Evolutionary conservation across 1,140 invertebrate genomes (phyloP).

Genomic region (Popillia japonica): DNA sequence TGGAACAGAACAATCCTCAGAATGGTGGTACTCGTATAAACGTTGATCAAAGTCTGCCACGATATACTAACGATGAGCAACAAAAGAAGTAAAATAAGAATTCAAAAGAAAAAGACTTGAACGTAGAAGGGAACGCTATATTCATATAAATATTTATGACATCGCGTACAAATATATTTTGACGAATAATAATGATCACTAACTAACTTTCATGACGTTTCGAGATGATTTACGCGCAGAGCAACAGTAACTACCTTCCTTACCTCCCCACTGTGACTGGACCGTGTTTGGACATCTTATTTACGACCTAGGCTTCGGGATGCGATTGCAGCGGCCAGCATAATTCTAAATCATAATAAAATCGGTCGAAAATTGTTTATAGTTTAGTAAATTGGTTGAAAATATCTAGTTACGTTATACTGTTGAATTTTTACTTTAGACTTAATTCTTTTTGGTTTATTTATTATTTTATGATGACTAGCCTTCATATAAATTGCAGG

Average conservation of each 20-base stretch:
- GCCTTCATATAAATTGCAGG: too few relatives aligned
- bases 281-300: not conserved
- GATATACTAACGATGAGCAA: not conserved
- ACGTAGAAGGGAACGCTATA: not conserved
- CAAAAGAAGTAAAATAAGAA: not conserved
- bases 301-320: not conserved
- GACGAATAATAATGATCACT: conserved; percentile 11
- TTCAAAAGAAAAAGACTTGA: not conserved
- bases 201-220: conserved; percentile 8
- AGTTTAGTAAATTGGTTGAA: too few relatives aligned
- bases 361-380: too few relatives aligned
- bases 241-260: not conserved
- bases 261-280: not conserved
- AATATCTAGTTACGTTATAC: too few relatives aligned
- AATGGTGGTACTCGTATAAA: not conserved
- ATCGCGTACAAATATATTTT: conserved; percentile 6
- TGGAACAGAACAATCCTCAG: too few relatives aligned
- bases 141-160: not conserved
- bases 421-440: too few relatives aligned
- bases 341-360: too few relatives aligned
- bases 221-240: not conserved
- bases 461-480: too few relatives aligned
- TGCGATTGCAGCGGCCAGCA: not conserved
- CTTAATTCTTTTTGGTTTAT: too few relatives aligned
- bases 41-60: too few relatives aligned